Conservation (phyloP, 2,113 vertebrate genomes). For the Xiphophorus maculatus region DNA sequence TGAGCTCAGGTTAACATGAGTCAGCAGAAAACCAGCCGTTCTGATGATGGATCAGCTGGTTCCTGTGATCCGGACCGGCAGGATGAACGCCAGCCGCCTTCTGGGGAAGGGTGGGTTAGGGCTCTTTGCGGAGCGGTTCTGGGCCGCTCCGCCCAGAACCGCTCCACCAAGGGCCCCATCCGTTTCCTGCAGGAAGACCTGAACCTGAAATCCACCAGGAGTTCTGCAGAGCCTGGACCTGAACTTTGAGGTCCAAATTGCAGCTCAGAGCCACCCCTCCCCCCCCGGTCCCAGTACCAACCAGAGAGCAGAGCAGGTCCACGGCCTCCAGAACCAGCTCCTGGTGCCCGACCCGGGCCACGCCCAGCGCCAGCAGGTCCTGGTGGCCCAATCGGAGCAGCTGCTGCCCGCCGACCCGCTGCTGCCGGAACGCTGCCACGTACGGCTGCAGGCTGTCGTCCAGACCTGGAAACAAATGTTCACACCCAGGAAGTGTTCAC, state of each 20-base stretch:
- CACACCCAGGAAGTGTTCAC: no score
- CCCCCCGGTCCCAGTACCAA: slow-evolving; percentile 38
- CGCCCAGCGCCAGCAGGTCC: slow-evolving; percentile 88
- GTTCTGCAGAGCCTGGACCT: neutral
- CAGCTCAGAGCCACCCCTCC: neutral
- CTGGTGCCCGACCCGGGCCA: slow-evolving; percentile 92
- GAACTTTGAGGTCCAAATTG: neutral
- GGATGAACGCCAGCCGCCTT: no score
- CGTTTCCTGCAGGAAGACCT: neutral
- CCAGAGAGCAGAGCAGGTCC: slow-evolving; percentile 91
- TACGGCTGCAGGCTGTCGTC: slow-evolving; percentile 94
- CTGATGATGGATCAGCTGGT: no score
- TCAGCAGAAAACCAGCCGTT: no score
- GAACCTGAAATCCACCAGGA: neutral
- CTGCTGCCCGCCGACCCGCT: slow-evolving; percentile 91
- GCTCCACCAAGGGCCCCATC: neutral
- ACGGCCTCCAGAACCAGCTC: slow-evolving; percentile 91
- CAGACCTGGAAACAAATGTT: slow-evolving; percentile 78
- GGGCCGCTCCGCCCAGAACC: no score
- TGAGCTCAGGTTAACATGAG: no score
- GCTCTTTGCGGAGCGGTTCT: no score
- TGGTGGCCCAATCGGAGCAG: slow-evolving; percentile 91
- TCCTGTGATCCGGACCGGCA: no score
- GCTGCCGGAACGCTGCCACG: slow-evolving; percentile 85
- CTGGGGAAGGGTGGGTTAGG: no score